phyloP scores from a whole-genome alignment of 2,797 vertebrate genomes.

The Coilia nasus region DNA sequence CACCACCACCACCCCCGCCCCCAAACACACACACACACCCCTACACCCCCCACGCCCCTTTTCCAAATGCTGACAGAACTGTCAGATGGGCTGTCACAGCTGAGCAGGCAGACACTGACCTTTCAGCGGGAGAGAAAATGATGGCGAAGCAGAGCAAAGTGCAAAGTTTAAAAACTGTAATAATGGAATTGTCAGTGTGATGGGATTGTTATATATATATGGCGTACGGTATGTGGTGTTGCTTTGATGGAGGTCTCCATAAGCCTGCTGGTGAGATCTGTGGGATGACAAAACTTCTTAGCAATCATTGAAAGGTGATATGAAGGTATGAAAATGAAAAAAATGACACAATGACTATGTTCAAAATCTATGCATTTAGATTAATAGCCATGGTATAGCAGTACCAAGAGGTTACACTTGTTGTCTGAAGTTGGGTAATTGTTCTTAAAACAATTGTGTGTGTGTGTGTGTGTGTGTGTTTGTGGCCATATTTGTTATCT shows the following conservation, averaged over 20 bases:
- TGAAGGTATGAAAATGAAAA: neutral
- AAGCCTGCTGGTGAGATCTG: slow-evolving; percentile 5
- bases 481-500: no score
- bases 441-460: no score
- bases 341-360: neutral
- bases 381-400: no score
- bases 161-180: slow-evolving; percentile 26
- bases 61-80: slow-evolving; percentile 26
- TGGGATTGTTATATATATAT: neutral
- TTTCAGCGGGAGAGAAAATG: neutral
- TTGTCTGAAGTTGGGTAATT: no score
- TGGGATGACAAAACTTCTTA: neutral
- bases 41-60: neutral
- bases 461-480: no score
- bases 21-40: neutral
- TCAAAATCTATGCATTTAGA: no score
- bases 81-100: slow-evolving; percentile 12
- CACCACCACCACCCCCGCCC: neutral
- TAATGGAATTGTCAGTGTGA: slow-evolving; percentile 25
- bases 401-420: no score
- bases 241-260: neutral
- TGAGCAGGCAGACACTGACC: slow-evolving; percentile 23
- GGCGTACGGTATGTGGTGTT: no score
- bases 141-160: slow-evolving; percentile 21
- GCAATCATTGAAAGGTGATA: neutral